phyloP scores from a whole-genome alignment of 35 echinoderm and acorn worm genomes.

The Antedon bifida region DNA sequence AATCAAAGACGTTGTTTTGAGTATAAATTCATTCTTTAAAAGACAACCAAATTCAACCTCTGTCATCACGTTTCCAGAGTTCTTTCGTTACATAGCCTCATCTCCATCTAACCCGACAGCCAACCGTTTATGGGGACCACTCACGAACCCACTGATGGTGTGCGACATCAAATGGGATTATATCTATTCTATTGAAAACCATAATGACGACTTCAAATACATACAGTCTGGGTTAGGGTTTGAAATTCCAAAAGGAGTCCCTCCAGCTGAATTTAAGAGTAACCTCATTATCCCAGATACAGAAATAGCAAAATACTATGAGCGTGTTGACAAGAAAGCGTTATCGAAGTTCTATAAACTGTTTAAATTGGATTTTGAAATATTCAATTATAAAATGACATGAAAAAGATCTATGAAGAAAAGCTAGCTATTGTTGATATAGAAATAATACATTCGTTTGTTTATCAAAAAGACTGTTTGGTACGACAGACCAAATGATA shows the following conservation, averaged over 20 bases:
- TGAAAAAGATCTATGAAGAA: too few relatives aligned
- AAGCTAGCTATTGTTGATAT: too few relatives aligned
- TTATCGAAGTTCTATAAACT: not conserved
- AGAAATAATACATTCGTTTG: too few relatives aligned
- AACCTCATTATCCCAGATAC: not conserved
- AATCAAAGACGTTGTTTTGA: not conserved
- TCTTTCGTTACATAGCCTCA: not conserved
- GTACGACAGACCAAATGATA: too few relatives aligned
- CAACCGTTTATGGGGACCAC: not conserved
- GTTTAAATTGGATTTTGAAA: not conserved
- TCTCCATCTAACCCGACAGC: not conserved
- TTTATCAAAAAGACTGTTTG: too few relatives aligned
- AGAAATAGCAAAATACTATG: not conserved
- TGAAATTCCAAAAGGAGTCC: not conserved
- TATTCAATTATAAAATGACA: not conserved
- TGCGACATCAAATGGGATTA: not conserved
- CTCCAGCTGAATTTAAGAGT: not conserved
- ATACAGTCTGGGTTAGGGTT: not conserved
- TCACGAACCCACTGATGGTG: not conserved
- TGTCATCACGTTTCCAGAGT: not conserved
- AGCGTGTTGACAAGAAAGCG: not conserved
- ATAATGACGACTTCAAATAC: not conserved
- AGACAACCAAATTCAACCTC: not conserved
- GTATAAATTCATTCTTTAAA: not conserved
- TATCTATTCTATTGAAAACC: not conserved